Conservation (phyloP, 2,113 vertebrate genomes). For the Cololabis saira region DNA sequence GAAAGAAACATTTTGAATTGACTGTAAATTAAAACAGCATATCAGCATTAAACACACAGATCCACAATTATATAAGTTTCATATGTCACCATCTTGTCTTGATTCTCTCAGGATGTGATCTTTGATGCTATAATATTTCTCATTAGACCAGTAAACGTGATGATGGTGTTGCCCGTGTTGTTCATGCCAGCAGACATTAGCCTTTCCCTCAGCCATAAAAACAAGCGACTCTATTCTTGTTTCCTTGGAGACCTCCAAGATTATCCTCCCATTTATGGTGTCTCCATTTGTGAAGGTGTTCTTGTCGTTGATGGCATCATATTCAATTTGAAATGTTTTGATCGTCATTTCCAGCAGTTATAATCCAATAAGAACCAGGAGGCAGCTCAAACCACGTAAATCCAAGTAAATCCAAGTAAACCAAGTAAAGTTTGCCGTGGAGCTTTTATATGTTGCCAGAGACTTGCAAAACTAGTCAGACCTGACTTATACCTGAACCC, state of each 20-base stretch:
- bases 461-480: background rate
- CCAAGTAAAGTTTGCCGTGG: background rate
- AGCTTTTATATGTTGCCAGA: fast-evolving
- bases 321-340: conserved; percentile 59
- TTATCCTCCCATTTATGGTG: conserved; percentile 67
- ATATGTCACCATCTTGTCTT: conserved; percentile 63
- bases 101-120: conserved; percentile 56
- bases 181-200: conserved; percentile 64
- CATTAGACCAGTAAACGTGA: conserved; percentile 51
- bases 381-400: background rate
- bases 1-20: background rate
- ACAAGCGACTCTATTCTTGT: conserved; percentile 52
- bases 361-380: background rate
- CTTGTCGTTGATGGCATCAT: conserved; percentile 67
- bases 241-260: conserved; percentile 61
- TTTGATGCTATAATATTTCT: conserved; percentile 67
- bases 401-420: fast-evolving
- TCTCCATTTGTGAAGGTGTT: conserved; percentile 78
- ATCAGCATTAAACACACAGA: background rate
- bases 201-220: conserved; percentile 65
- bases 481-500: conserved; percentile 11
- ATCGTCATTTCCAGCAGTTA: conserved; percentile 47
- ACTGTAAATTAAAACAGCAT: background rate
- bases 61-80: background rate
- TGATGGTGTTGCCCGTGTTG: background rate